Base-by-base conservation (phyloP, 2,113 vertebrate species). In the Pithys albifrons region DNA sequence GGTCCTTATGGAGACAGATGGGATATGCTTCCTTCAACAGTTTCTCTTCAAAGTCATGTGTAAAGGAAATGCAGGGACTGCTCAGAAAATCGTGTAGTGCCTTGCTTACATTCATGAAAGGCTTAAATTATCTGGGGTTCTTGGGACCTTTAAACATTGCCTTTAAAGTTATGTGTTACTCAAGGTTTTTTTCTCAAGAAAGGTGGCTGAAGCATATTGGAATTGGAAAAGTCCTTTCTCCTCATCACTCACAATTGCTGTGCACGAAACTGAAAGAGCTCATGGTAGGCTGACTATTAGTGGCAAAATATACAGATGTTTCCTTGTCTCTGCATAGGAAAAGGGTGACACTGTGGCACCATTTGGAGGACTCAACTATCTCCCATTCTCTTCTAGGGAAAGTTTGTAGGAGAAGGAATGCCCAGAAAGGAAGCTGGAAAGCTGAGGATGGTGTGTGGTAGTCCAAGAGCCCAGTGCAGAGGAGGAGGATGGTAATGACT, bases 401-500 rank as follows among this genome's bases (percentile, higher is more conserved):
- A 46, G 19, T 39, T 65, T 64, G 9, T 33, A 59, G 25, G 35
- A 51, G 43, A 71, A 22, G 19, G n/a, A 90, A 64, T 8, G 2
- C 39, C 31, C 9, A 51, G 46, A 75, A 67, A 39, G 27, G 31
- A 28, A 35, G 25, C 0, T 6, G 22, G 48, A 70, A 73, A 66
- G 55, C 25, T 61, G 76, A 69, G 67, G 49, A 18, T 20, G 58
- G 31, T 8, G n/a, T 49, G 69, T 31, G n/a, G 24, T 49, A 41
- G 10, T 19, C 23, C 12, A 43, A 82, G 58, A 84, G 23, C 58
- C 0, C 0, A 31, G 16, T 10, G 11, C 6, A 4, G 46, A 71
- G 51, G 41, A 57, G 55, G 18, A 75, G 54, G 49, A 48, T 3
- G 1, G 48, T 13, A 58, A 25, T 62, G 55, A 51, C 46, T 1